These are phyloP conservation scores for Anhinga anhinga DNA, from an alignment of 2,113 vertebrate species.

Conservation along the genomic window DNA sequence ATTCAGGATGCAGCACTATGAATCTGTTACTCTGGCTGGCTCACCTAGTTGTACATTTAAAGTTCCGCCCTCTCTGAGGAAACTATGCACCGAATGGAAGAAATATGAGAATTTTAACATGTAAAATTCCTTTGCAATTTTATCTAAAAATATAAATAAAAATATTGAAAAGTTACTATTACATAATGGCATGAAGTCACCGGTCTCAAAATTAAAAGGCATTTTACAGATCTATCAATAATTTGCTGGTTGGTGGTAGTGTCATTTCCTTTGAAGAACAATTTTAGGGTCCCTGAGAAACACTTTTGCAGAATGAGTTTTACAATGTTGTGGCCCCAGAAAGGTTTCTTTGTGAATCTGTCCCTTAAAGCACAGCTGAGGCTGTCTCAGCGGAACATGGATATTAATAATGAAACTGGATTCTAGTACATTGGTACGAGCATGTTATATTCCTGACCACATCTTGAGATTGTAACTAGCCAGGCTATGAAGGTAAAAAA, in stretches of 20 bases:
- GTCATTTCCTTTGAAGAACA: neutral
- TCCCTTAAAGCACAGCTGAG: neutral
- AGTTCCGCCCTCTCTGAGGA: neutral
- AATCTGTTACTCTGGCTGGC: neutral
- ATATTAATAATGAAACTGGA: neutral
- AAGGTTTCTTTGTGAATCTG: neutral
- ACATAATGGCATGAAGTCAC: neutral
- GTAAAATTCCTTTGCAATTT: neutral
- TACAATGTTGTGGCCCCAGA: neutral
- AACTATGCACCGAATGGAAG: neutral
- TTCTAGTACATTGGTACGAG: neutral
- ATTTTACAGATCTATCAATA: neutral
- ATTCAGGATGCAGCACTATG: neutral
- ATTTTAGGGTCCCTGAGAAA: neutral
- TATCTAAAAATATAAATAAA: neutral
- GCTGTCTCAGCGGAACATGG: neutral
- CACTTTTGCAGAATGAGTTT: neutral
- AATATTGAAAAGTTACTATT: neutral
- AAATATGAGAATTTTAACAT: neutral
- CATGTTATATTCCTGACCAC: rapidly evolving
- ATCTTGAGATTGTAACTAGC: neutral
- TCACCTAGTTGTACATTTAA: neutral
- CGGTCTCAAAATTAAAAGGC: neutral
- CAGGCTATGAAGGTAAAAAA: neutral
- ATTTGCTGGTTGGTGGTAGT: neutral